These are phyloP conservation scores for Sebastes hopkinsi DNA, from an alignment of 2,797 vertebrate genomes.

Conservation along the genomic window DNA sequence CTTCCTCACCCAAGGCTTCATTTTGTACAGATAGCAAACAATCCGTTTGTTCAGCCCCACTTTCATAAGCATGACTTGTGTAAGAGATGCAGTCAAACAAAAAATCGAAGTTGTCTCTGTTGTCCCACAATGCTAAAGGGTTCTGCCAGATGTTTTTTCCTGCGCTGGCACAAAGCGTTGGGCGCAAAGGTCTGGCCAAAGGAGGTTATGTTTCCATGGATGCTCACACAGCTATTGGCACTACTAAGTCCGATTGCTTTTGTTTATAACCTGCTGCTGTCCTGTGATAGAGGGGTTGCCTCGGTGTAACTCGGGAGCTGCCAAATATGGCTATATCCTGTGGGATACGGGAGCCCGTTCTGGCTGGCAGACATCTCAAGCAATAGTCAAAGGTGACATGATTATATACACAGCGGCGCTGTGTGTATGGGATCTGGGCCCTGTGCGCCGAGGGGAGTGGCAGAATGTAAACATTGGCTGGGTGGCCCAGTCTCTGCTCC, in stretches of 20 bases:
- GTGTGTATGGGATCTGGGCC: conserved; percentile 56
- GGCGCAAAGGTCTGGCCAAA: conserved; percentile 3
- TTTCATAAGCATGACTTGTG: neutral
- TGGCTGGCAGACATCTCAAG: conserved; percentile 51
- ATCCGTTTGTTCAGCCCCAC: neutral
- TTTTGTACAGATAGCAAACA: neutral
- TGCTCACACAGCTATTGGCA: conserved; percentile 25
- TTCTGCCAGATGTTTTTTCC: neutral
- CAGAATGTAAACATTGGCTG: conserved; percentile 70
- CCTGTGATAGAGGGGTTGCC: conserved; percentile 28
- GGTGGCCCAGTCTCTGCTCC: conserved; percentile 63
- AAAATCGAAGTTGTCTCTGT: neutral
- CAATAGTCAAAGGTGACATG: conserved; percentile 67
- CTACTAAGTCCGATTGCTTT: conserved; percentile 15
- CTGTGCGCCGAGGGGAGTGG: conserved; percentile 44
- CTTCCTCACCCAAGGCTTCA: neutral
- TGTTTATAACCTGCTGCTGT: conserved; percentile 49
- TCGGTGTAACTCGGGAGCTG: conserved; percentile 38
- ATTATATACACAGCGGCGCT: conserved; percentile 65
- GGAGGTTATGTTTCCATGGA: conserved; percentile 30
- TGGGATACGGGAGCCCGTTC: conserved; percentile 43
- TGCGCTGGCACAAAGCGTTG: neutral
- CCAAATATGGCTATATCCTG: conserved; percentile 62
- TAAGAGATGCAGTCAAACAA: neutral
- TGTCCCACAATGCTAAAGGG: neutral